These are phyloP conservation scores for Gobio occitaniae DNA, from an alignment of 2,797 vertebrate species.

Conservation along the genomic window DNA sequence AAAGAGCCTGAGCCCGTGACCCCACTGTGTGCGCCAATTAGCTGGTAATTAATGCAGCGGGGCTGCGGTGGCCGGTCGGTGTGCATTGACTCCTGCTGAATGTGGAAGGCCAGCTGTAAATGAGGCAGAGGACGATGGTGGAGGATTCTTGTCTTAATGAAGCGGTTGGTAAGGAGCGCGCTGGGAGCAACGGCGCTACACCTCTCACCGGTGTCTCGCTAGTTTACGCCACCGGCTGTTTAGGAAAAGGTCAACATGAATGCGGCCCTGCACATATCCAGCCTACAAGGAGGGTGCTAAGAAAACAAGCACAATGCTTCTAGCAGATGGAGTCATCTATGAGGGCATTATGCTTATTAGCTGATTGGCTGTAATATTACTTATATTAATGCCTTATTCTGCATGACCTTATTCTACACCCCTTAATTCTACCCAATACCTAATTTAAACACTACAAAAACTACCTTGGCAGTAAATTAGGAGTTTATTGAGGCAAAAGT, in stretches of 20 bases:
- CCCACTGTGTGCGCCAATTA: constrained; percentile 83
- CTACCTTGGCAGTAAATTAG: too few relatives aligned
- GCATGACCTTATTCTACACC: too few relatives aligned
- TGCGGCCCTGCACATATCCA: constrained; percentile 41
- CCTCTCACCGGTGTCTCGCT: constrained; percentile 49
- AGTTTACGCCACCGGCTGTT: constrained; percentile 57
- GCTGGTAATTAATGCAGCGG: constrained; percentile 86
- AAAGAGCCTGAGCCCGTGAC: constrained; percentile 67
- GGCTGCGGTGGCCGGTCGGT: constrained; percentile 82
- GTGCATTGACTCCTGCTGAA: constrained; percentile 85
- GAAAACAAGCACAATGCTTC: constrained; percentile 15
- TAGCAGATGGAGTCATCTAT: background rate
- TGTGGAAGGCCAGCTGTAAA: constrained; percentile 83
- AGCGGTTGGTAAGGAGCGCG: constrained; percentile 90
- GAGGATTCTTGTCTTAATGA: constrained; percentile 90
- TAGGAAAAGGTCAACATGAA: constrained; percentile 76
- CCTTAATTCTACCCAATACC: too few relatives aligned
- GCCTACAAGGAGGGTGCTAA: background rate
- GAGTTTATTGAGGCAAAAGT: too few relatives aligned
- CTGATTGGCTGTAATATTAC: too few relatives aligned
- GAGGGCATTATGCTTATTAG: background rate
- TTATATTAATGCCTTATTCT: too few relatives aligned
- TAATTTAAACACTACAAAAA: too few relatives aligned
- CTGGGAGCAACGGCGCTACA: constrained; percentile 64
- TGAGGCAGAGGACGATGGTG: constrained; percentile 73